A percentile compares a stretch with the other conserved stretches of the same genome.
phyloP scores from a whole-genome alignment of 2,797 vertebrate species.

The Phalloptychus januarius region DNA sequence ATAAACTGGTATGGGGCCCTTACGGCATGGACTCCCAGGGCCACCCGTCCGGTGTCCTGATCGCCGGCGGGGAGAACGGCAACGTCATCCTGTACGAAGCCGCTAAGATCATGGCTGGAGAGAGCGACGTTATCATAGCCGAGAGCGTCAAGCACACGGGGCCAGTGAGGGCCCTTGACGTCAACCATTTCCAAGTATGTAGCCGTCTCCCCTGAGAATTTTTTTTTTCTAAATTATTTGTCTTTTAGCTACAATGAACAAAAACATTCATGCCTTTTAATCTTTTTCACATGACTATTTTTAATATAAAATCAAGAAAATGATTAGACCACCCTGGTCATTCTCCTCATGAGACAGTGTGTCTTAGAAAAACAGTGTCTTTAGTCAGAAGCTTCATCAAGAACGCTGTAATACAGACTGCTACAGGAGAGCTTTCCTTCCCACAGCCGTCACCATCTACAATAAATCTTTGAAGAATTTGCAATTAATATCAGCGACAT shows the following conservation, averaged over 20 bases:
- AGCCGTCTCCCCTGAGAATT: not conserved
- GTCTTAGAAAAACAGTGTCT: no score
- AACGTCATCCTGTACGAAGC: slow-evolving; percentile 94
- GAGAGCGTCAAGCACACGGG: slow-evolving; percentile 92
- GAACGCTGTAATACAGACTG: no score
- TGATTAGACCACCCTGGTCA: no score
- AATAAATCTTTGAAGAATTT: no score
- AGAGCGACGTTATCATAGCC: slow-evolving; percentile 87
- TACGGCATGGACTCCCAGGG: slow-evolving; percentile 79
- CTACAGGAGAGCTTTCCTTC: no score
- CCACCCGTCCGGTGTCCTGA: slow-evolving; percentile 86
- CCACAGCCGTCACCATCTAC: no score
- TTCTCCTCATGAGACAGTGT: no score
- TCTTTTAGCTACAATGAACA: not conserved
- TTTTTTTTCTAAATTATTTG: not conserved
- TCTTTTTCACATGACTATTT: no score
- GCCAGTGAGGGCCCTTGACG: slow-evolving; percentile 91
- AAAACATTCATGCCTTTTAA: no score
- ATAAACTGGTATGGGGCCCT: slow-evolving; percentile 94
- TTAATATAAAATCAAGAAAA: no score
- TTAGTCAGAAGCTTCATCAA: no score
- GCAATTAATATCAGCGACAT: no score
- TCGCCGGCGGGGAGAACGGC: slow-evolving; percentile 95
- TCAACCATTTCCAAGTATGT: slow-evolving; percentile 94
- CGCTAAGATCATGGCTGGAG: slow-evolving; percentile 89